A percentile compares a stretch with the other conserved stretches of the same genome.
Evolutionary conservation across 2,888 invertebrate species (phyloP).

Genomic region (Himalopsyche anomala): DNA sequence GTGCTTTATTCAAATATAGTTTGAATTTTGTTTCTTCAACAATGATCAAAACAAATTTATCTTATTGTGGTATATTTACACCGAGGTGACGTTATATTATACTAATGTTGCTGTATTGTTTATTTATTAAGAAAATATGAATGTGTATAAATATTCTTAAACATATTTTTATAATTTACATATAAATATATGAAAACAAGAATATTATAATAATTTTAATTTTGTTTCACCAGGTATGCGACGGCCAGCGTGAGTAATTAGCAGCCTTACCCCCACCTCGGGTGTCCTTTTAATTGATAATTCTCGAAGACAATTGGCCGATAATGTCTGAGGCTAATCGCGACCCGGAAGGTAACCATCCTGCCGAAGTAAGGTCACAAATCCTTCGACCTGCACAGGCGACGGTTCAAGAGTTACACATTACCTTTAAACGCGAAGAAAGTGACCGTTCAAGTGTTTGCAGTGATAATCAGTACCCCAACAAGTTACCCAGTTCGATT

Average conservation of each 20-base stretch:
- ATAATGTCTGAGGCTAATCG: conserved; percentile 50
- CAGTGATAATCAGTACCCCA: conserved; percentile 50
- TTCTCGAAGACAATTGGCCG: conserved; percentile 52
- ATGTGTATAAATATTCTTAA: too few species aligned
- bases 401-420: neutral
- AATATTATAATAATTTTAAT: neutral
- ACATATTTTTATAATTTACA: too few species aligned
- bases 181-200: too few species aligned
- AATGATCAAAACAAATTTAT: too few species aligned
- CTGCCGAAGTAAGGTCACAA: conserved; percentile 17
- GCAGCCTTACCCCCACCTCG: neutral
- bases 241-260: neutral
- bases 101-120: too few species aligned
- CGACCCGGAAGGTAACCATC: conserved; percentile 13
- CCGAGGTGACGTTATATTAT: too few species aligned
- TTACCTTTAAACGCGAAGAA: neutral
- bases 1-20: too few species aligned
- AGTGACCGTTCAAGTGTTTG: conserved; percentile 12
- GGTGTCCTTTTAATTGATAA: conserved; percentile 45
- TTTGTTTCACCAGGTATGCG: neutral
- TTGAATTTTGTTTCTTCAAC: too few species aligned
- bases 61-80: too few species aligned
- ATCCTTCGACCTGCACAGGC: conserved; percentile 12
- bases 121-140: too few species aligned
- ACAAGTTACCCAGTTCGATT: conserved; percentile 67